Conservation (phyloP, 2,888 invertebrate species). For the Brassicogethes aeneus region DNA sequence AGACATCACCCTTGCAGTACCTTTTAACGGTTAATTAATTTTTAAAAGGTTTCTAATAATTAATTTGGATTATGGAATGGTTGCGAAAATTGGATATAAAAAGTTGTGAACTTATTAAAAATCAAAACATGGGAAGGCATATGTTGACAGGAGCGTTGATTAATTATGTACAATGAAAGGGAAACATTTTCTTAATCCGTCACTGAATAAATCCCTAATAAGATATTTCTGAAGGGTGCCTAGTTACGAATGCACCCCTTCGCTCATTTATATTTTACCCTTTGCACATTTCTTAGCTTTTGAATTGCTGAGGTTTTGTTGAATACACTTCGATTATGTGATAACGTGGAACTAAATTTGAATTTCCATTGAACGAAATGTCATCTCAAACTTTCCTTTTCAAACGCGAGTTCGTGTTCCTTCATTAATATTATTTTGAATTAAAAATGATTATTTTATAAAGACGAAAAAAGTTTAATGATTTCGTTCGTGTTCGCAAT, state of each 20-base stretch:
- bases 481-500: background rate
- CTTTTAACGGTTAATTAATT: no score
- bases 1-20: no score
- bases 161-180: background rate
- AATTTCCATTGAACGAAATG: conserved; percentile 24
- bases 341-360: conserved; percentile 24
- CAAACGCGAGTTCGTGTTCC: conserved; percentile 16
- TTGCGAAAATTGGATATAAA: no score
- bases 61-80: no score
- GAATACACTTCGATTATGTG: conserved; percentile 23
- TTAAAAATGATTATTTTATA: conserved; percentile 16
- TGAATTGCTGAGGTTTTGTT: conserved; percentile 22
- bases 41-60: no score
- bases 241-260: conserved; percentile 15
- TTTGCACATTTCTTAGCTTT: conserved; percentile 23
- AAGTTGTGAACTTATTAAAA: background rate
- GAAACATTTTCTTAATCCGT: background rate
- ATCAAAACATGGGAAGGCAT: background rate
- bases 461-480: background rate
- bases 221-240: conserved; percentile 15
- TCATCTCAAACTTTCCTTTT: conserved; percentile 20
- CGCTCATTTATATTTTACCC: conserved; percentile 26
- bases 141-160: background rate
- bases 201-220: conserved; percentile 5
- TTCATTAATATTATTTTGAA: conserved; percentile 24